Conservation (phyloP, 1,140 invertebrate species). For the Hormaphis cornu region DNA sequence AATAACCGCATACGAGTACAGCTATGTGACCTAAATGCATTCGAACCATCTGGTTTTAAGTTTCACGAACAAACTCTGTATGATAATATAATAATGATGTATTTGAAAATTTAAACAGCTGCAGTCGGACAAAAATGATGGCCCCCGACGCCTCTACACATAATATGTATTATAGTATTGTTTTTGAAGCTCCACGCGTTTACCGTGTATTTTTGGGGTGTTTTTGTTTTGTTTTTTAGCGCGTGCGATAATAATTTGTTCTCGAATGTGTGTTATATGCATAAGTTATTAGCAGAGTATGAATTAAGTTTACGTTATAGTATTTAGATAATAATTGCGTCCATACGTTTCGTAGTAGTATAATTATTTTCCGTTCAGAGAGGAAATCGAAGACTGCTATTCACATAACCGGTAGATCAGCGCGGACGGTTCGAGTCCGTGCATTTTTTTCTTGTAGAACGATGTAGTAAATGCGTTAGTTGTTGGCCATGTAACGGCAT, state of each 20-base stretch:
- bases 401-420: neutral
- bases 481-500: no score
- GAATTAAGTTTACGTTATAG: neutral
- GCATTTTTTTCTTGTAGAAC: neutral
- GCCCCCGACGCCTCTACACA: no score
- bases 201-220: neutral
- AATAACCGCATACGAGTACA: neutral
- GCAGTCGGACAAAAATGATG: neutral
- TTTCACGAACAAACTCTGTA: neutral
- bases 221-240: no score
- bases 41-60: neutral
- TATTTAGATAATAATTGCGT: neutral
- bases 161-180: no score
- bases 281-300: no score
- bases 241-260: neutral
- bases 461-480: no score
- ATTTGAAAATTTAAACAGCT: conserved; percentile 16
- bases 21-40: neutral
- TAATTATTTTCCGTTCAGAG: neutral
- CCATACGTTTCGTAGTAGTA: neutral
- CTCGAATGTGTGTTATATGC: no score
- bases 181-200: no score
- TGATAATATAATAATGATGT: neutral
- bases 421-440: neutral
- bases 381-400: no score